Evolutionary conservation across 2,888 invertebrate species (phyloP).

Genomic region (Malthinus flaveolus): DNA sequence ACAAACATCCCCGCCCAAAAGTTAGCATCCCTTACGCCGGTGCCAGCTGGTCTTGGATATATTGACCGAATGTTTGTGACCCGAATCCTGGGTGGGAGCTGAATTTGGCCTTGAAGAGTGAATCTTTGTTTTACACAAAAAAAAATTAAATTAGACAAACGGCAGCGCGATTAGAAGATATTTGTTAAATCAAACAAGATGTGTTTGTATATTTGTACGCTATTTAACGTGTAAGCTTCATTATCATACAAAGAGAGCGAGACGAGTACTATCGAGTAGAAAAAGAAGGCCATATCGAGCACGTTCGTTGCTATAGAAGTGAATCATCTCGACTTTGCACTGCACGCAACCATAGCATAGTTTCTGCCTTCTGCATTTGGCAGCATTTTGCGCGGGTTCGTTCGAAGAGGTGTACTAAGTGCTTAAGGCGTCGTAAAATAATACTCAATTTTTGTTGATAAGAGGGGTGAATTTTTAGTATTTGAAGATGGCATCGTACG

Average conservation of each 20-base stretch:
- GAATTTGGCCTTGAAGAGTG: slow-evolving; percentile 24
- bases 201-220: background rate
- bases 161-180: background rate
- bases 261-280: too few relatives aligned
- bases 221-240: too few relatives aligned
- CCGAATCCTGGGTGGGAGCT: slow-evolving; percentile 26
- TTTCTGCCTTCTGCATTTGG: background rate
- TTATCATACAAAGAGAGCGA: too few relatives aligned
- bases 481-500: background rate
- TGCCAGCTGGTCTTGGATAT: slow-evolving; percentile 28
- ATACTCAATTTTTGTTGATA: too few relatives aligned
- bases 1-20: slow-evolving; percentile 6
- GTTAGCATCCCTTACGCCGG: slow-evolving; percentile 12
- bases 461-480: background rate
- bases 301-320: background rate
- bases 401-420: background rate
- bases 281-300: too few relatives aligned
- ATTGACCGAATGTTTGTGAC: slow-evolving; percentile 26
- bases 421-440: background rate
- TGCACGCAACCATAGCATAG: too few relatives aligned
- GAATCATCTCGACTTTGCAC: slow-evolving; percentile 2
- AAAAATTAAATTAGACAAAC: too few relatives aligned
- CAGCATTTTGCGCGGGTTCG: slow-evolving; percentile 5
- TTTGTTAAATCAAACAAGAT: background rate
- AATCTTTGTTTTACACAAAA: slow-evolving; percentile 14